These are phyloP conservation scores for Eunapius fragilis DNA, from an alignment of 37 sponge, comb jelly and placozoan genomes.

Conservation along the genomic window DNA sequence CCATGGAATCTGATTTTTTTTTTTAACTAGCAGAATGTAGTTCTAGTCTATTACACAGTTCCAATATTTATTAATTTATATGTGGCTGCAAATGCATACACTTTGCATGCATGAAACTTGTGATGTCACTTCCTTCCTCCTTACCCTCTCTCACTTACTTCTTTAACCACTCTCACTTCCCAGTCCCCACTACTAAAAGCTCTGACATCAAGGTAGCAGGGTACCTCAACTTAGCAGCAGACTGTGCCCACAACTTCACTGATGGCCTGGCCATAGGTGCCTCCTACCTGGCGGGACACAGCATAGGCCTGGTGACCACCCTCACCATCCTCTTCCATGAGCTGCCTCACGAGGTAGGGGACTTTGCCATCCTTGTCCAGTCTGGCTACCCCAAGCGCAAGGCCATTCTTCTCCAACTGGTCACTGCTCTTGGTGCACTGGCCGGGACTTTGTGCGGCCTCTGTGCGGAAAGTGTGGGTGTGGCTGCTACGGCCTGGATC, in stretches of 20 bases:
- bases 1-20: too few species aligned
- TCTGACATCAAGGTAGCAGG: conserved; percentile 81
- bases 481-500: conserved; percentile 69
- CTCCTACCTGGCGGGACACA: conserved; percentile 75
- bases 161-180: too few species aligned
- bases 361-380: conserved; percentile 98
- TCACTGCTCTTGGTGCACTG: conserved; percentile 91
- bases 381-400: conserved; percentile 86
- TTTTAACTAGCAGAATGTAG: too few species aligned
- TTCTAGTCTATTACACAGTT: too few species aligned
- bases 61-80: too few species aligned
- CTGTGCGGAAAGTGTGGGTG: conserved; percentile 66
- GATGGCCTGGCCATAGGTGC: conserved; percentile 97
- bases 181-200: not conserved
- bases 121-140: too few species aligned
- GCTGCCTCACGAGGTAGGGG: conserved; percentile 97
- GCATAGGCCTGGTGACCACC: conserved; percentile 89
- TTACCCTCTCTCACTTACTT: too few species aligned
- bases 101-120: too few species aligned
- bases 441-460: conserved; percentile 85
- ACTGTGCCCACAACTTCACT: conserved; percentile 95
- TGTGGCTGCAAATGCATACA: too few species aligned
- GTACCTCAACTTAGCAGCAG: conserved; percentile 94
- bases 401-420: conserved; percentile 94
- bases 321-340: conserved; percentile 94